A percentile compares a stretch with the other conserved stretches of the same genome.
Conservation (phyloP, 2,113 vertebrate species). For the Colistium nudipinnis region DNA sequence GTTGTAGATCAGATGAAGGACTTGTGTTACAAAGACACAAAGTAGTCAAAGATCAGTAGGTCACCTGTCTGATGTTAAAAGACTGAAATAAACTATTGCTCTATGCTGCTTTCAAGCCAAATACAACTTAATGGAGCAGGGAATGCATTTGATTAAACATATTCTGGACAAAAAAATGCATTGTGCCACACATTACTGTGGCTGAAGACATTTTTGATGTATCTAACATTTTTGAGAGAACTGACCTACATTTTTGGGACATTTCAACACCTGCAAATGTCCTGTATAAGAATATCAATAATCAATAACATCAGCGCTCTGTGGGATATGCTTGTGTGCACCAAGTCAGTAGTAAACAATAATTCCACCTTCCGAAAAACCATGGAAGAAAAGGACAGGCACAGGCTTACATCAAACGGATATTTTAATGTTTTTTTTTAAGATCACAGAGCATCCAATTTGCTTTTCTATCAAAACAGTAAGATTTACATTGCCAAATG, state of each 20-base stretch:
- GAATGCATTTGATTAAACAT: conserved; percentile 16
- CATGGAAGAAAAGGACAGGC: neutral
- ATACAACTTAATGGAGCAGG: too few species aligned
- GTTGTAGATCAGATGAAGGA: too few species aligned
- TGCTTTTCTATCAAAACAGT: conserved; percentile 40
- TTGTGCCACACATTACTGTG: too few species aligned
- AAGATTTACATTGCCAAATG: conserved; percentile 41
- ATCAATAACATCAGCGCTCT: neutral
- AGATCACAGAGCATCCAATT: conserved; percentile 67
- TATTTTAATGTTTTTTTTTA: conserved; percentile 63
- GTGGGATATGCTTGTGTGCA: neutral
- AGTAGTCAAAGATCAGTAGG: neutral
- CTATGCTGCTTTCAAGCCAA: neutral
- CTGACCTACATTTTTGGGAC: neutral
- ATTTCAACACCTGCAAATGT: neutral
- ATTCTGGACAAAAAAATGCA: too few species aligned
- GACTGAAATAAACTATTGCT: neutral
- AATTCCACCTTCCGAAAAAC: too few species aligned
- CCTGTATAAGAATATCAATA: neutral
- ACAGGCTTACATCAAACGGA: conserved; percentile 50
- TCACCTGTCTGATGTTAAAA: conserved; percentile 35
- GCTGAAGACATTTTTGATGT: too few species aligned
- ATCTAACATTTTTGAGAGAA: neutral
- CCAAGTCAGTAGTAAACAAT: conserved; percentile 48
- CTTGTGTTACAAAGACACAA: too few species aligned